Percentiles rank a stretch among this genome's conserved stretches.
Conservation (phyloP, 2,888 invertebrate genomes). For the Allacma fusca region DNA sequence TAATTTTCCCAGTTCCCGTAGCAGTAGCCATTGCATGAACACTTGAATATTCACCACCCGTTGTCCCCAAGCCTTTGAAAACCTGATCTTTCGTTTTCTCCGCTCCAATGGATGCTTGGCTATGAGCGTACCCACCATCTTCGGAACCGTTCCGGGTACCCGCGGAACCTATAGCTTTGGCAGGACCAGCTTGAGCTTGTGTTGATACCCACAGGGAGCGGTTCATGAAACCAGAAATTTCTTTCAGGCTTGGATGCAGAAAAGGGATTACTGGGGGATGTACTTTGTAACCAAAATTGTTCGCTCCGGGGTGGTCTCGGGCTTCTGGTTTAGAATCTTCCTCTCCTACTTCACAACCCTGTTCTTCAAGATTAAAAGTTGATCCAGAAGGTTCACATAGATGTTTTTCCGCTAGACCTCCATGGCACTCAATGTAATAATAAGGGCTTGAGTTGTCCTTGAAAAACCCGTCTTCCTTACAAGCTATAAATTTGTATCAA, state of each 20-base stretch:
- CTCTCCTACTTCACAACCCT: not conserved
- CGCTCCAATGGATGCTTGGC: not conserved
- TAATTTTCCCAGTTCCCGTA: slow-evolving; percentile 7
- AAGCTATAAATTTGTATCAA: too few species aligned
- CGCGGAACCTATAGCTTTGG: not conserved
- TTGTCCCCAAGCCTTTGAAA: slow-evolving; percentile 1
- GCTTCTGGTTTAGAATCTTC: not conserved
- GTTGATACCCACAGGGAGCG: not conserved
- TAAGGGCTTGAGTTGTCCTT: slow-evolving; percentile 2
- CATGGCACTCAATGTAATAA: slow-evolving; percentile 11
- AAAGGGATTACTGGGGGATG: not conserved
- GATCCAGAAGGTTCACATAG: not conserved
- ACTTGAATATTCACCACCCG: not conserved
- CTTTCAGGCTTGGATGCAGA: not conserved
- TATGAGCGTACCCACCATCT: not conserved
- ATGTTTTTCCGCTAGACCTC: not conserved
- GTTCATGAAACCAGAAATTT: not conserved
- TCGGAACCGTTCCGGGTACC: not conserved
- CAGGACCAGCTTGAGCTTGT: not conserved
- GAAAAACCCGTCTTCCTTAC: slow-evolving; percentile 19
- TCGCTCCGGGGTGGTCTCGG: not conserved
- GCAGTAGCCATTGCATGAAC: slow-evolving; percentile 32
- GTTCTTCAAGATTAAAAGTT: not conserved
- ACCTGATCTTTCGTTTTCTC: not conserved
- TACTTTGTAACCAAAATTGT: not conserved